Conservation (phyloP, 2,888 invertebrate genomes). For the Apamea anceps region DNA sequence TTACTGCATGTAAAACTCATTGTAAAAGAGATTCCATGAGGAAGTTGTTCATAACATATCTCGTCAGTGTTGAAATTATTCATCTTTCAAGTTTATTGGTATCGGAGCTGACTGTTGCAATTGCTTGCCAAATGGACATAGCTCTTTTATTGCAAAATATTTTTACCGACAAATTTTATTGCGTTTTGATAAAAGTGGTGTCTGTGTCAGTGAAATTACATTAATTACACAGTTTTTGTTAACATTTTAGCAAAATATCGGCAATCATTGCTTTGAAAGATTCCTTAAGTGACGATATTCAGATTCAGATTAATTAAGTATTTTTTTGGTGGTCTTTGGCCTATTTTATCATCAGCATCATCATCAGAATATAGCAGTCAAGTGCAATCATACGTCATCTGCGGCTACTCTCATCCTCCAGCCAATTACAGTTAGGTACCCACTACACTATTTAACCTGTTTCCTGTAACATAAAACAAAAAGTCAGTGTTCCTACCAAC, state of each 20-base stretch:
- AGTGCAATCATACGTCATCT: not conserved
- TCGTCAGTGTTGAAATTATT: not conserved
- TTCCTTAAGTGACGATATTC: too few relatives aligned
- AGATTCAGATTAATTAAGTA: too few relatives aligned
- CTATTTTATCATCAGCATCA: not conserved
- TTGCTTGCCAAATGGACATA: not conserved
- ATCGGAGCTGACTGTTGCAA: too few relatives aligned
- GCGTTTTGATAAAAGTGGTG: too few relatives aligned
- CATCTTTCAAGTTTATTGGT: not conserved
- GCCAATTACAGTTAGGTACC: not conserved
- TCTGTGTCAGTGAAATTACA: too few relatives aligned
- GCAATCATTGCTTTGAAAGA: too few relatives aligned
- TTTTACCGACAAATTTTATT: too few relatives aligned
- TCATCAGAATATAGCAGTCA: not conserved
- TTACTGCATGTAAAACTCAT: not conserved
- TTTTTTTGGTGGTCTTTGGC: too few relatives aligned
- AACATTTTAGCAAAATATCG: too few relatives aligned
- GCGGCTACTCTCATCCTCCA: not conserved
- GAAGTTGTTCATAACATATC: not conserved
- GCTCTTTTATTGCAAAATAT: constrained; percentile 11
- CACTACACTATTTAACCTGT: too few relatives aligned
- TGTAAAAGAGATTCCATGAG: not conserved
- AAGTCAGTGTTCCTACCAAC: not conserved
- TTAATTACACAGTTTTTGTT: too few relatives aligned
- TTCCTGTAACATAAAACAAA: not conserved